Base-by-base conservation (phyloP, 2,797 vertebrate species). In the Tinamus major region DNA sequence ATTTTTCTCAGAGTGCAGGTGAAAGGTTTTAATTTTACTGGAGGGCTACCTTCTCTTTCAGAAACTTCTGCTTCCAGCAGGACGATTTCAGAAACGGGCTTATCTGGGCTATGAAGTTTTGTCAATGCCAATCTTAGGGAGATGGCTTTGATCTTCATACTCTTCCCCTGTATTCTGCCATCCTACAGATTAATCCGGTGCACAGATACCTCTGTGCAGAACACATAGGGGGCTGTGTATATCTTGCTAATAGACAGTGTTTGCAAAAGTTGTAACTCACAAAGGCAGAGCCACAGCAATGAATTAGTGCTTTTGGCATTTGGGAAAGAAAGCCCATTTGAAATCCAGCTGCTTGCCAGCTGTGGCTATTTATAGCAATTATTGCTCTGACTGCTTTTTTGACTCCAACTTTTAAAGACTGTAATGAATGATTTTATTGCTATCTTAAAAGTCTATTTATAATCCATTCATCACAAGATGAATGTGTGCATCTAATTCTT, bases 331-430 rank as follows among this genome's bases (percentile, higher is more conserved):
- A 94, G 51, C 62, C 74, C 49, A 74, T 95, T 93, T 91, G 81
- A 92, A 91, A 94, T 95, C 90, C 95, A 97, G 85, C 79, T 95
- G 93, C 92, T 93, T 96, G 91, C 91, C 94, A 96, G 95, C 93
- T 95, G 95, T 88, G 91, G 56, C 53, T 95, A 88, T 95, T 91
- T 87, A 79, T 49, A 90, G 93, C 31, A 91, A 86, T 91, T 95
- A 92, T 90, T 92, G 78, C 37, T 79, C 17, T 51, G 68, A 35
- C 64, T 69, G 14, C 31, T 78, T 95, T 94, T 91, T 91, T 92
- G 37, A 59, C 46, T 91, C 49, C 49, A 78, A 87, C 80, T 91
- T 95, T 92, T 91, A 33, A 77, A 65, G 94, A 88, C 16, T 89
- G 65, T 71, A 93, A 88, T 95, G 87, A 92, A 77, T 93, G 19